Conservation (phyloP, 2,888 invertebrate genomes). For the Eupeodes latifasciatus region DNA sequence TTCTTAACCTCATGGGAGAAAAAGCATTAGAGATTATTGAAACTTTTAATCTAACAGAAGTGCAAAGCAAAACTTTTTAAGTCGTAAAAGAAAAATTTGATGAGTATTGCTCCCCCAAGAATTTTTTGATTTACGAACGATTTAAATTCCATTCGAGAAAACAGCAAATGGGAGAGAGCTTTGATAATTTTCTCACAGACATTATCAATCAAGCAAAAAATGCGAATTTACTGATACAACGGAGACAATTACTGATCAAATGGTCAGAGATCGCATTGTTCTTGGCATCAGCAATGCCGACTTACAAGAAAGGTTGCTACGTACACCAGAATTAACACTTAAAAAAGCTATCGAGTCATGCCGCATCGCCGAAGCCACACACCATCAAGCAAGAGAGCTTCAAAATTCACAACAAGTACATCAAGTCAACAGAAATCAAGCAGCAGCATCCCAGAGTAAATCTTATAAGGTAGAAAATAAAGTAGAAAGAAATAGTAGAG, state of each 20-base stretch:
- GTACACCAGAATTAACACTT: constrained; percentile 7
- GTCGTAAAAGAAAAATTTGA: not conserved
- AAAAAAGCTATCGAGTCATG: not conserved
- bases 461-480: not conserved
- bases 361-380: constrained; percentile 5
- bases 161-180: not conserved
- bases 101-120: not conserved
- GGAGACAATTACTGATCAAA: constrained; percentile 34
- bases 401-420: not conserved
- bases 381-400: not conserved
- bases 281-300: not conserved
- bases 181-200: constrained; percentile 17
- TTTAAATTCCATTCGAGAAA: not conserved
- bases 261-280: constrained; percentile 47
- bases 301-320: constrained; percentile 2
- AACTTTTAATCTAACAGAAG: constrained; percentile 7
- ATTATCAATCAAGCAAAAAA: constrained; percentile 49
- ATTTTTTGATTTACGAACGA: not conserved
- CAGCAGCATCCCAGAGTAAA: not conserved
- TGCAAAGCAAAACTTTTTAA: not conserved
- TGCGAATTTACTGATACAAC: constrained; percentile 28
- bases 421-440: not conserved
- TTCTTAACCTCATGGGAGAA: constrained; percentile 1
- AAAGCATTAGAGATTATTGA: not conserved
- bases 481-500: not conserved